A percentile compares a stretch with the other conserved stretches of the same genome.
These are phyloP conservation scores for Pachycephus smyrnensis DNA, from an alignment of 2,888 invertebrate genomes.

Conservation along the genomic window DNA sequence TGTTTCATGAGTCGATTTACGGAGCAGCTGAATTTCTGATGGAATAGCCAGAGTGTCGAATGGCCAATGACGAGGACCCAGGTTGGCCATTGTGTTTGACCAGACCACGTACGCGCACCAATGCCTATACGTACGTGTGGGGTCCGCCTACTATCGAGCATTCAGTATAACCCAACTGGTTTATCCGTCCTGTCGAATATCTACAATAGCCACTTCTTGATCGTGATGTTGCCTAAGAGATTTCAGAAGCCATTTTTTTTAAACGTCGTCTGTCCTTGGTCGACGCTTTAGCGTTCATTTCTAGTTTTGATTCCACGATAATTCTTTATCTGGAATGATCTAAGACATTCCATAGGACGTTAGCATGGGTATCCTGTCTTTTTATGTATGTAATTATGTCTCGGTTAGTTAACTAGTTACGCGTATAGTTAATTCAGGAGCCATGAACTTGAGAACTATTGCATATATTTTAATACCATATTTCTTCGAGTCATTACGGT, in stretches of 20 bases:
- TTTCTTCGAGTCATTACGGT: constrained; percentile 42
- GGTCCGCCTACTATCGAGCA: constrained; percentile 9
- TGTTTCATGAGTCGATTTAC: constrained; percentile 4
- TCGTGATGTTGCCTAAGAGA: background rate
- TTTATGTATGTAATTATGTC: background rate
- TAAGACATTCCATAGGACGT: background rate
- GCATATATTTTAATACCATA: constrained; percentile 45
- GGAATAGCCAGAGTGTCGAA: background rate
- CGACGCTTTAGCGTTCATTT: background rate
- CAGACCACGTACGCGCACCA: background rate
- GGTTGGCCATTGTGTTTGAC: background rate
- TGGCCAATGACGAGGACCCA: background rate
- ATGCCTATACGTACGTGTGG: background rate
- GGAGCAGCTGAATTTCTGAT: background rate
- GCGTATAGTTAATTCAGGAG: background rate
- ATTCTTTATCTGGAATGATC: background rate
- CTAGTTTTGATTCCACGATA: background rate
- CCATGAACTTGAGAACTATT: background rate
- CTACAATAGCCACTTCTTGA: background rate
- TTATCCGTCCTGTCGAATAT: constrained; percentile 3
- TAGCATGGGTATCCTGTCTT: background rate
- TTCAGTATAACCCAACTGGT: background rate
- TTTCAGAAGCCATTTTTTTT: background rate
- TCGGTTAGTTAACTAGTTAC: background rate
- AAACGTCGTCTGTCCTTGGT: background rate